Conservation (phyloP, 23 tunicate species). For the Trididemnum clinides region DNA sequence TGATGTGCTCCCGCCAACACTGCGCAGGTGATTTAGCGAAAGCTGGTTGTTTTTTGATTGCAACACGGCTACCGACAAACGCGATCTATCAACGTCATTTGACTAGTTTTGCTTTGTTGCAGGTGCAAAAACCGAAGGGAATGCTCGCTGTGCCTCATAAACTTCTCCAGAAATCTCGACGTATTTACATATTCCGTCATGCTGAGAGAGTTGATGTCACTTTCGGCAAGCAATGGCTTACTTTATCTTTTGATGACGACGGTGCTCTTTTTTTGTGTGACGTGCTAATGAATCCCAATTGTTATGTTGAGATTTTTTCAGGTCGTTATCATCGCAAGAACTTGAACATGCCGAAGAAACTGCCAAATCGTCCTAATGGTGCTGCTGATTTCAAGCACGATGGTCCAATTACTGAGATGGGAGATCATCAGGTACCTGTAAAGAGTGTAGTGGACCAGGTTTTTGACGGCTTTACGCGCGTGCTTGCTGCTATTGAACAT, state of each 20-base stretch:
- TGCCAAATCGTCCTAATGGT: constrained; percentile 74
- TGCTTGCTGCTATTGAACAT: too few relatives aligned
- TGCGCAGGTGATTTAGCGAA: too few relatives aligned
- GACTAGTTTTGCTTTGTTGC: too few relatives aligned
- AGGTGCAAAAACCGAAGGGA: constrained; percentile 83
- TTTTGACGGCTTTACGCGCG: too few relatives aligned
- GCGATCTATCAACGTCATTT: too few relatives aligned
- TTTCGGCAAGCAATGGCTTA: constrained; percentile 88
- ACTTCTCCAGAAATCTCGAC: constrained; percentile 36
- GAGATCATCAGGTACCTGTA: constrained; percentile 67
- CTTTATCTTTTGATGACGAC: constrained; percentile 79
- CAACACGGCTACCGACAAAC: too few relatives aligned
- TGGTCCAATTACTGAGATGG: constrained; percentile 93
- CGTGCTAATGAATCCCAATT: not conserved
- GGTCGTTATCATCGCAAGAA: constrained; percentile 82
- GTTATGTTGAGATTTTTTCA: constrained; percentile 15
- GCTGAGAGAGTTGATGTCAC: constrained; percentile 96
- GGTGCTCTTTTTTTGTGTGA: constrained; percentile 27
- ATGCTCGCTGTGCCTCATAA: constrained; percentile 37
- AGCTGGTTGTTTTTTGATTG: too few relatives aligned
- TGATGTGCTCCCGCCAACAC: too few relatives aligned
- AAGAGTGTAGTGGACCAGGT: too few relatives aligned
- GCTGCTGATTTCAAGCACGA: constrained; percentile 72
- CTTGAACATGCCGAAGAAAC: constrained; percentile 84
- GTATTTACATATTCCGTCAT: constrained; percentile 90